A percentile compares a stretch with the other conserved stretches of the same genome.
These are phyloP conservation scores for Phalangium opilio DNA, from an alignment of 2,888 invertebrate species.

Conservation along the genomic window DNA sequence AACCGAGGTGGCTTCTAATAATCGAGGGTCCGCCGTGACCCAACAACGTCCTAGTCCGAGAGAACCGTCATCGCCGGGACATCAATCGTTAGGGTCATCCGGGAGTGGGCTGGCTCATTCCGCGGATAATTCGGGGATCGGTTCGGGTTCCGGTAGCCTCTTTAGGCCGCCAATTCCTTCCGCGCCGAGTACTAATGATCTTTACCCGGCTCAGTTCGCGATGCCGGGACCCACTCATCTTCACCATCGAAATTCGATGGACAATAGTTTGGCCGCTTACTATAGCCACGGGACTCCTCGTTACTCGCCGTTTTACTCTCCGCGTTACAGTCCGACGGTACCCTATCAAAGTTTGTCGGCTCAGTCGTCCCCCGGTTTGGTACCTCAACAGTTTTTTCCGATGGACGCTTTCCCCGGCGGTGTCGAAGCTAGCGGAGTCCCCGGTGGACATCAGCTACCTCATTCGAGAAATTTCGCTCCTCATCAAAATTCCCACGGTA, in stretches of 20 bases:
- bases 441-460: conserved; percentile 1
- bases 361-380: background rate
- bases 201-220: background rate
- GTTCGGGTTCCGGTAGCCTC: background rate
- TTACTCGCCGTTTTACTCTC: too few relatives aligned
- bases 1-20: conserved; percentile 14
- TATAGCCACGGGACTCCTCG: too few relatives aligned
- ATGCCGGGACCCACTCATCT: background rate
- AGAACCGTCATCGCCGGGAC: background rate
- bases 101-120: background rate
- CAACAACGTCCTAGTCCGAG: conserved; percentile 4
- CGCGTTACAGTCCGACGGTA: background rate
- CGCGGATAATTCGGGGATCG: background rate
- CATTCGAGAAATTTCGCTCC: conserved; percentile 7
- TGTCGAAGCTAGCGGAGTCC: background rate
- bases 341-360: background rate
- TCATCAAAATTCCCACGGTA: conserved; percentile 6
- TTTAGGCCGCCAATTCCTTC: background rate
- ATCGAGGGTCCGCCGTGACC: conserved; percentile 8
- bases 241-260: too few relatives aligned
- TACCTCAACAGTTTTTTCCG: background rate
- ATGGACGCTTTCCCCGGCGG: background rate
- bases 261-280: too few relatives aligned
- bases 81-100: conserved; percentile 2
- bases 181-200: background rate